Conservation (phyloP, 2,888 invertebrate genomes). For the Troides aeacus region DNA sequence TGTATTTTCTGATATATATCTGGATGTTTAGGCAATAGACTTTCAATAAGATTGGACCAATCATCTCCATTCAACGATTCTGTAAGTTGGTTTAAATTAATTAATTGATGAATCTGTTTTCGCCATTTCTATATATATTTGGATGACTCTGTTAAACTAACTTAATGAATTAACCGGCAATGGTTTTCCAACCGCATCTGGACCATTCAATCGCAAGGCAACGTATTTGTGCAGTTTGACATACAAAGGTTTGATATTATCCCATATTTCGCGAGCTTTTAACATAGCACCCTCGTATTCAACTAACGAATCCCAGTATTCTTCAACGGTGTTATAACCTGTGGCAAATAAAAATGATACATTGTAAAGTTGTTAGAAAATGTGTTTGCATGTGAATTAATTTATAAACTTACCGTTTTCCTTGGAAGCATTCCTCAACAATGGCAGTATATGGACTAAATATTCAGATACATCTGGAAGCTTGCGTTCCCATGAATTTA, state of each 20-base stretch:
- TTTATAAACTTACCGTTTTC: slow-evolving; percentile 58
- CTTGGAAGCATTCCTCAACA: slow-evolving; percentile 67
- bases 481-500: slow-evolving; percentile 69
- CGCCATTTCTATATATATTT: not conserved
- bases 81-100: slow-evolving; percentile 42
- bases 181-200: slow-evolving; percentile 68
- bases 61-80: slow-evolving; percentile 79
- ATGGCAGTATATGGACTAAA: slow-evolving; percentile 64
- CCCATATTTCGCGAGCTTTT: slow-evolving; percentile 77
- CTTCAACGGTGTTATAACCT: slow-evolving; percentile 68
- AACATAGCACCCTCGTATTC: slow-evolving; percentile 76
- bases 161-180: slow-evolving; percentile 76
- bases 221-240: slow-evolving; percentile 78
- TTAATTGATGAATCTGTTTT: not conserved
- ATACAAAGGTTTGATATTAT: slow-evolving; percentile 77
- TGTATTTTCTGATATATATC: slow-evolving; percentile 70
- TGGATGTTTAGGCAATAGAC: slow-evolving; percentile 76
- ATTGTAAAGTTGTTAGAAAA: not conserved
- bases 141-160: slow-evolving; percentile 47
- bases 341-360: slow-evolving; percentile 34
- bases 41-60: slow-evolving; percentile 80
- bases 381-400: not conserved
- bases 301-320: slow-evolving; percentile 78
- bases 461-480: slow-evolving; percentile 64
- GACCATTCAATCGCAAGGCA: slow-evolving; percentile 65